Evolutionary conservation across 2,888 invertebrate species (phyloP).

Genomic region (Rugalucina vietnamica): DNA sequence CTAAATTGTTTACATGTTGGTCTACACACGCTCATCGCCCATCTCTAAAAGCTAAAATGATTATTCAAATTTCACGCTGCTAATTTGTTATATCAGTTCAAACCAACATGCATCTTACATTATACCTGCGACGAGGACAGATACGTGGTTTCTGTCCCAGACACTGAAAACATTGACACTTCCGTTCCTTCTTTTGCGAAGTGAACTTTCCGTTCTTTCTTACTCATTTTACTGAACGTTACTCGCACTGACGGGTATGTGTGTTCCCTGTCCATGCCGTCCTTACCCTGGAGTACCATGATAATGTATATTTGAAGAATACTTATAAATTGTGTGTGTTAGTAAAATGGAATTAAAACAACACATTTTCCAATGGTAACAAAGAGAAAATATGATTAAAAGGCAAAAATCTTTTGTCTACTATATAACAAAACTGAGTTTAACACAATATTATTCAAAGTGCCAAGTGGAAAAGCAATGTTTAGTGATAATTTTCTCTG

Average conservation of each 20-base stretch:
- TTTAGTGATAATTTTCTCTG: no score
- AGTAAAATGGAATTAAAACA: no score
- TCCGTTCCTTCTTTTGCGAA: conserved; percentile 61
- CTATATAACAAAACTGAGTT: no score
- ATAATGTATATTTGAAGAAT: no score
- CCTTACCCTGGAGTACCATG: conserved; percentile 15
- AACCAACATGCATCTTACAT: conserved; percentile 19
- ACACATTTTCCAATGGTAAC: no score
- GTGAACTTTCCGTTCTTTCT: conserved; percentile 54
- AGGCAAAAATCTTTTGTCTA: no score
- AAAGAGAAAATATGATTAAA: no score
- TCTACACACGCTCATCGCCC: no score
- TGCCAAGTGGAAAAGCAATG: no score
- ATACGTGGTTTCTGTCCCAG: conserved; percentile 54
- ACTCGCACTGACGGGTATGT: conserved; percentile 55
- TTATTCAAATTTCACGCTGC: not conserved
- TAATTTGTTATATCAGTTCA: not conserved
- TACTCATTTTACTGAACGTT: conserved; percentile 60
- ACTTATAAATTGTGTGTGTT: no score
- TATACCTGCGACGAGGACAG: conserved; percentile 57
- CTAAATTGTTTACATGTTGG: no score
- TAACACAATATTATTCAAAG: no score
- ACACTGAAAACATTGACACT: conserved; percentile 51
- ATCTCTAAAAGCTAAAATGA: not conserved
- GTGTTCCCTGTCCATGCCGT: conserved; percentile 34